phyloP scores from a whole-genome alignment of 1,140 invertebrate species.

The Diplogasteroides magnus region DNA sequence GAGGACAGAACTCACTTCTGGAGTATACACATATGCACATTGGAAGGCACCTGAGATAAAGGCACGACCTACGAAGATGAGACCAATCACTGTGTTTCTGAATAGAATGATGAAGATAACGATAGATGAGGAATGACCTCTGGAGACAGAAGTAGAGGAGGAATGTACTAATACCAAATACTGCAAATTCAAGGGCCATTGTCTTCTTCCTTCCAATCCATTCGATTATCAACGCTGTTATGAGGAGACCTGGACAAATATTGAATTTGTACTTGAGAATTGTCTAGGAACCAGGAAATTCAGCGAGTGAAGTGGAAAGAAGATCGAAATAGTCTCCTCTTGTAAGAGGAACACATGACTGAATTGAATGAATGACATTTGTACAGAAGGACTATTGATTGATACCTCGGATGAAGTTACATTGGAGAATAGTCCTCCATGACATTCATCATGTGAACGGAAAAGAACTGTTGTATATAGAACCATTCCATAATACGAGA shows the following conservation, averaged over 20 bases:
- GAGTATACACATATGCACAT: slow-evolving; percentile 89
- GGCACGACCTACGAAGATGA: slow-evolving; percentile 80
- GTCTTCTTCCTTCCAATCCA: slow-evolving; percentile 82
- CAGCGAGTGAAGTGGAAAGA: slow-evolving; percentile 85
- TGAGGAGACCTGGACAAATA: slow-evolving; percentile 76
- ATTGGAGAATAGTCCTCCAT: slow-evolving; percentile 54
- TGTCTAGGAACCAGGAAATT: slow-evolving; percentile 83
- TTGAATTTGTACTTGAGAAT: too few relatives aligned
- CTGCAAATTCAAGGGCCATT: slow-evolving; percentile 84
- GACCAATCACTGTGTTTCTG: slow-evolving; percentile 72
- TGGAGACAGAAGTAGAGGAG: slow-evolving; percentile 70
- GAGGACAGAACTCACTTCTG: slow-evolving; percentile 66
- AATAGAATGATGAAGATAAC: slow-evolving; percentile 41
- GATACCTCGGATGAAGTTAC: slow-evolving; percentile 56
- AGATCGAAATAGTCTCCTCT: slow-evolving; percentile 85
- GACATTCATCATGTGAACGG: slow-evolving; percentile 63
- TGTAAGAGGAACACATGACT: slow-evolving; percentile 70
- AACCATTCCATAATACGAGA: slow-evolving; percentile 91
- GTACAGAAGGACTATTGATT: too few relatives aligned
- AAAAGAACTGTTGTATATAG: slow-evolving; percentile 90
- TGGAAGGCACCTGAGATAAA: slow-evolving; percentile 89
- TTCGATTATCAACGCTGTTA: slow-evolving; percentile 84
- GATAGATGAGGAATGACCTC: neutral
- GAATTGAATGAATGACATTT: too few relatives aligned
- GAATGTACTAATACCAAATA: slow-evolving; percentile 75